A percentile compares a stretch with the other conserved stretches of the same genome.
Evolutionary conservation across 2,113 vertebrate species (phyloP).

Genomic region (Odocoileus hemionus): DNA sequence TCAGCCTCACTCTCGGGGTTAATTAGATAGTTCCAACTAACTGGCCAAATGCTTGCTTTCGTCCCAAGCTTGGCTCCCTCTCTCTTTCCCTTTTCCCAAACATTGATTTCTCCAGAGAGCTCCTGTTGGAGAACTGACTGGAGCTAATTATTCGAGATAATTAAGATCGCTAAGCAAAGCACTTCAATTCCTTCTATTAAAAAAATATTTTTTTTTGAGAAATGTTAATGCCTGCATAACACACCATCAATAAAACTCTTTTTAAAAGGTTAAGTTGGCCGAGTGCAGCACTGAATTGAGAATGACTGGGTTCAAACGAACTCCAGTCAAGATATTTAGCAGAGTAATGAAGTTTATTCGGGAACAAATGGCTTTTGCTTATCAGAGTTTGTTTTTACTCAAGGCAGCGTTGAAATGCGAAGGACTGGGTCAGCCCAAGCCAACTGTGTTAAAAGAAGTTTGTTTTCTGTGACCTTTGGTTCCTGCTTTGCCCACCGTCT

Average conservation of each 20-base stretch:
- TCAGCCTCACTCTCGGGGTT: slow-evolving; percentile 78
- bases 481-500: background rate
- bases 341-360: slow-evolving; percentile 56
- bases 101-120: slow-evolving; percentile 74
- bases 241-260: slow-evolving; percentile 72
- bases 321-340: slow-evolving; percentile 60
- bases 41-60: slow-evolving; percentile 74
- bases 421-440: background rate
- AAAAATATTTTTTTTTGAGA: slow-evolving; percentile 56
- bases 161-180: slow-evolving; percentile 83
- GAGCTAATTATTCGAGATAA: slow-evolving; percentile 85
- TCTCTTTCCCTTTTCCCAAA: slow-evolving; percentile 73
- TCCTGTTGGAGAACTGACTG: slow-evolving; percentile 78
- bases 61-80: slow-evolving; percentile 55
- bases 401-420: background rate
- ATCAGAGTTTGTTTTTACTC: slow-evolving; percentile 2
- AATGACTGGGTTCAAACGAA: slow-evolving; percentile 58
- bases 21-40: slow-evolving; percentile 81
- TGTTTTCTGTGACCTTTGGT: background rate
- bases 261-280: slow-evolving; percentile 78
- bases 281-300: slow-evolving; percentile 48
- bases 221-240: slow-evolving; percentile 73
- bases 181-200: slow-evolving; percentile 78
- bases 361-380: slow-evolving; percentile 20
- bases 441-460: background rate